phyloP scores from a whole-genome alignment of 1,140 invertebrate species.

The Hyles vespertilio region DNA sequence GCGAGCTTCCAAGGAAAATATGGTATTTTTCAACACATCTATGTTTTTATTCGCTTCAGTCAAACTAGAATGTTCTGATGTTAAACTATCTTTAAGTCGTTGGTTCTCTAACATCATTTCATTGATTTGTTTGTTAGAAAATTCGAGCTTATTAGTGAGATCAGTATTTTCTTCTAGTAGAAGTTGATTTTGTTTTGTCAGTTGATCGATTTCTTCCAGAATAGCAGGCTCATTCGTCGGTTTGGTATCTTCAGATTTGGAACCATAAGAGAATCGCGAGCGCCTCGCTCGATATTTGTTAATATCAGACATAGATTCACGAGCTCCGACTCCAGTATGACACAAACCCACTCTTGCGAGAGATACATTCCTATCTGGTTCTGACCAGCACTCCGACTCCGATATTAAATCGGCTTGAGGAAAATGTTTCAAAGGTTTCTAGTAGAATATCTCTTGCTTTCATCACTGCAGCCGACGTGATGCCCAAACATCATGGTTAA shows the following conservation, averaged over 20 bases:
- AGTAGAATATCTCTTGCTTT: slow-evolving; percentile 32
- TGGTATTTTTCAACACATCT: slow-evolving; percentile 35
- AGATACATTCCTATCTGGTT: slow-evolving; percentile 88
- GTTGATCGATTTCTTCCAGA: slow-evolving; percentile 44
- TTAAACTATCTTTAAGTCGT: slow-evolving; percentile 36
- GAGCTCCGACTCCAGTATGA: slow-evolving; percentile 46
- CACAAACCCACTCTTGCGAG: slow-evolving; percentile 84
- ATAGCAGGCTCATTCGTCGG: slow-evolving; percentile 38
- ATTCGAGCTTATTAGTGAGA: slow-evolving; percentile 44
- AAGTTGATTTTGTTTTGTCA: slow-evolving; percentile 36
- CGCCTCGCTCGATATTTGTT: slow-evolving; percentile 43
- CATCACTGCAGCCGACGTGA: slow-evolving; percentile 54
- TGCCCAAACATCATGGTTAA: slow-evolving; percentile 71
- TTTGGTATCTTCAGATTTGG: slow-evolving; percentile 59
- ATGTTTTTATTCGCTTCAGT: slow-evolving; percentile 41
- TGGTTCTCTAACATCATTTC: slow-evolving; percentile 51
- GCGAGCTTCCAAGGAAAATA: slow-evolving; percentile 35
- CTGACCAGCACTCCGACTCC: slow-evolving; percentile 90
- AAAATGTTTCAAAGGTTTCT: slow-evolving; percentile 37
- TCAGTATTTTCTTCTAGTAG: slow-evolving; percentile 54
- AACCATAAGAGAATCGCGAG: slow-evolving; percentile 50
- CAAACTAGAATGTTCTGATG: slow-evolving; percentile 32
- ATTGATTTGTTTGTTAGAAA: slow-evolving; percentile 44
- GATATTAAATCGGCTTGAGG: slow-evolving; percentile 76
- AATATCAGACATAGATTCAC: slow-evolving; percentile 44